Conservation (phyloP, 2,888 invertebrate genomes). For the Cyaniris semiargus region DNA sequence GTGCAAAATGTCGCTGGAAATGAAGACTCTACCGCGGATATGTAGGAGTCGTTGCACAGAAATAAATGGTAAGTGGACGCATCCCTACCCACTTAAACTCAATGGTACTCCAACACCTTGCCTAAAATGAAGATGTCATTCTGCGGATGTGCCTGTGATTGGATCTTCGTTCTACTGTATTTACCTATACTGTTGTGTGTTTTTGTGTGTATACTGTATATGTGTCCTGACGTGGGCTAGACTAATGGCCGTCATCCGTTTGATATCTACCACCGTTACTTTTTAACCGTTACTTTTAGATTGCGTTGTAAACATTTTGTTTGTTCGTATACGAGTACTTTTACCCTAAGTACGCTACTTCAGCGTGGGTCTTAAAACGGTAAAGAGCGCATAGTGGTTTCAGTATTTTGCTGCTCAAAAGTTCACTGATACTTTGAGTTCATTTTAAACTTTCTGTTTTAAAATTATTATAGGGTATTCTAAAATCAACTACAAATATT, state of each 20-base stretch:
- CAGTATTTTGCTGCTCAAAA: background rate
- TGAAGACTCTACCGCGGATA: too few species aligned
- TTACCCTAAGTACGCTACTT: background rate
- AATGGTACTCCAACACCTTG: too few species aligned
- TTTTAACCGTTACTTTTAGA: conserved; percentile 9
- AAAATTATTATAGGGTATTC: too few species aligned
- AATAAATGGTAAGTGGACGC: too few species aligned
- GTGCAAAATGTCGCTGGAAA: too few species aligned
- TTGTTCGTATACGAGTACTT: background rate
- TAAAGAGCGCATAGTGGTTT: background rate
- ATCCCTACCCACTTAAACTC: too few species aligned
- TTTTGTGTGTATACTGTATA: background rate
- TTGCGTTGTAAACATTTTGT: conserved; percentile 9
- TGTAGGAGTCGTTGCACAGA: too few species aligned
- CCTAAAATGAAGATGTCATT: too few species aligned
- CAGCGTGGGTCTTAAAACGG: background rate
- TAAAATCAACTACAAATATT: too few species aligned
- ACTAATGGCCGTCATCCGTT: conserved; percentile 20
- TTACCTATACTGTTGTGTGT: background rate
- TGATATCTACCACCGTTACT: conserved; percentile 12
- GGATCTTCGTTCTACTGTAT: too few species aligned
- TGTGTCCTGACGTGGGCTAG: conserved; percentile 12
- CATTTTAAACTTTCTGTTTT: too few species aligned
- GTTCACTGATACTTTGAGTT: background rate
- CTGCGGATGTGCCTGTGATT: too few species aligned